Conservation (phyloP, 2,888 invertebrate species). For the Plutella xylostella region DNA sequence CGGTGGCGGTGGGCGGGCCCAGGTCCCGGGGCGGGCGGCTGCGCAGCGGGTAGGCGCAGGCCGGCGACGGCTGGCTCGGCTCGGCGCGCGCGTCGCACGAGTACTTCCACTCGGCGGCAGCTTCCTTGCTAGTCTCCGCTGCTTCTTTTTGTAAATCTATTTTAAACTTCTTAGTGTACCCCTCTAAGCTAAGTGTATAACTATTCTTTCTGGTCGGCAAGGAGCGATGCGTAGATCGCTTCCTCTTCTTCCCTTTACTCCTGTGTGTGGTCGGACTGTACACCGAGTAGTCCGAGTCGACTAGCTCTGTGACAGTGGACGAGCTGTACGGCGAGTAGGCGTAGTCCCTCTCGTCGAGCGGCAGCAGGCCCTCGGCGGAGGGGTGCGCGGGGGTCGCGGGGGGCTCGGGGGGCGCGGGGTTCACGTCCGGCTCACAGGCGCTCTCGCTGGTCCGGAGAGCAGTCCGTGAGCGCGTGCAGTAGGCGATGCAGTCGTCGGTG, state of each 20-base stretch:
- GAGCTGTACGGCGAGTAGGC: constrained; percentile 65
- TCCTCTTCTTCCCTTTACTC: constrained; percentile 59
- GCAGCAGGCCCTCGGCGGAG: constrained; percentile 47
- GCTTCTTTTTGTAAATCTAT: constrained; percentile 59
- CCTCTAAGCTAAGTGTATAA: constrained; percentile 42
- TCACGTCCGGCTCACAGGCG: constrained; percentile 39
- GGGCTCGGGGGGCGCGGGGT: neutral
- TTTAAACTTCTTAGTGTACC: constrained; percentile 63
- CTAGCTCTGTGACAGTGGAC: constrained; percentile 56
- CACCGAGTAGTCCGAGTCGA: constrained; percentile 62
- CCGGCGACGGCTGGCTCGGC: constrained; percentile 29
- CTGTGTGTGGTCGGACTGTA: constrained; percentile 56
- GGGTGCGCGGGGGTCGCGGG: neutral
- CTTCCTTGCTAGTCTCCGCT: constrained; percentile 31
- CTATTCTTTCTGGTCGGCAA: constrained; percentile 49
- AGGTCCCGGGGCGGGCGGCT: constrained; percentile 42
- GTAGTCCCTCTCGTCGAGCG: constrained; percentile 62
- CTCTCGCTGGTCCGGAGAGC: constrained; percentile 56
- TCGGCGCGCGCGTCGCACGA: constrained; percentile 41
- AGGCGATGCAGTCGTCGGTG: constrained; percentile 55
- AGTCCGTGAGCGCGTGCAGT: constrained; percentile 62
- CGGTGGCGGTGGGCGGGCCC: constrained; percentile 46
- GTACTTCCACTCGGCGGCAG: constrained; percentile 18
- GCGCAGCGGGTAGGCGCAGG: constrained; percentile 40
- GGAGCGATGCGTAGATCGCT: constrained; percentile 52